Percentiles rank a stretch among this genome's conserved stretches.
These are phyloP conservation scores for Xiphorhynchus erythropygius DNA, from an alignment of 2,797 vertebrate genomes.

Conservation along the genomic window DNA sequence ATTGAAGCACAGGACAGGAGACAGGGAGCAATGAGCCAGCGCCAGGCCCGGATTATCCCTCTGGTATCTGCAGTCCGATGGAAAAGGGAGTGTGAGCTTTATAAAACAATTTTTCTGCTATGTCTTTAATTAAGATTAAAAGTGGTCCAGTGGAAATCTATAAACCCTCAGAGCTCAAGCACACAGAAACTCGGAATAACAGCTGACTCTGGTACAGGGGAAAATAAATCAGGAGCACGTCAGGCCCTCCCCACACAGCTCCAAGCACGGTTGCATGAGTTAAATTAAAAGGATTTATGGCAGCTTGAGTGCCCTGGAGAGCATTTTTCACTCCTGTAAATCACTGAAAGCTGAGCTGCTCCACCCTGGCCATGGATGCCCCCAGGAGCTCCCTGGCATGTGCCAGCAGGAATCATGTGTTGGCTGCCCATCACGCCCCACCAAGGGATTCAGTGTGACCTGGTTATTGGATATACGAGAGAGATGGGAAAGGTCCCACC, in stretches of 20 bases:
- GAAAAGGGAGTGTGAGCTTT: background rate
- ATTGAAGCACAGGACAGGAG: background rate
- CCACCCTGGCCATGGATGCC: background rate
- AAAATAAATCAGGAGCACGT: background rate
- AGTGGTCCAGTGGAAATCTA: background rate
- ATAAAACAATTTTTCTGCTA: background rate
- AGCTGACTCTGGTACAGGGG: background rate
- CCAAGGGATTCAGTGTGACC: background rate
- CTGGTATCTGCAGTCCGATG: background rate
- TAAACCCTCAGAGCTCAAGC: background rate
- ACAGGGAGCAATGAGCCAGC: background rate
- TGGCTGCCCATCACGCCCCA: accelerated
- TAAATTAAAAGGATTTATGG: background rate
- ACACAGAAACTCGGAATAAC: background rate
- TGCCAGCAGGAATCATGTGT: accelerated
- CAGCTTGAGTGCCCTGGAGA: background rate
- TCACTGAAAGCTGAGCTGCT: background rate
- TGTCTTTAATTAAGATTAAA: background rate
- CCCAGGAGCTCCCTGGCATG: background rate
- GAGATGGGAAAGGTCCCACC: background rate
- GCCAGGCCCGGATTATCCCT: accelerated
- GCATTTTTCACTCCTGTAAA: background rate
- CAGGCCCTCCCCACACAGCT: background rate
- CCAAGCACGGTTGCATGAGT: background rate
- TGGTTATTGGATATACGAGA: background rate